Percentiles rank a stretch among this genome's conserved stretches.
Evolutionary conservation across 2,888 invertebrate genomes (phyloP).

Genomic region (Drosophila infuscata): DNA sequence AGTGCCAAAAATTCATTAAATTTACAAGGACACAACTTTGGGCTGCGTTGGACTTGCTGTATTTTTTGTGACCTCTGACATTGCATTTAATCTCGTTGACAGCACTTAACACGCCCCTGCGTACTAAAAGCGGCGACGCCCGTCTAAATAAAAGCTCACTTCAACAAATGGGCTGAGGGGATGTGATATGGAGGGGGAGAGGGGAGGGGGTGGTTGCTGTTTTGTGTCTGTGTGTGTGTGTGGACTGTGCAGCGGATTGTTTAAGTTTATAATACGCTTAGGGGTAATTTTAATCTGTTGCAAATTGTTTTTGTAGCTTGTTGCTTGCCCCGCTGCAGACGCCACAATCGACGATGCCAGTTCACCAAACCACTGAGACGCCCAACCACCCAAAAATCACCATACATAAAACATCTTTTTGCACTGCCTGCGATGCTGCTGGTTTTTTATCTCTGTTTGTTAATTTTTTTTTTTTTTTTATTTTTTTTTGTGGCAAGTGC

Average conservation of each 20-base stretch:
- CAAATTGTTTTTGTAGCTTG: conserved; percentile 82
- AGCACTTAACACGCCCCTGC: conserved; percentile 79
- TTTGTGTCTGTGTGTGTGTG: conserved; percentile 9
- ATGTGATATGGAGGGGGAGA: not conserved
- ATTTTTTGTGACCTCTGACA: conserved; percentile 76
- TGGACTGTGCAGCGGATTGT: conserved; percentile 70
- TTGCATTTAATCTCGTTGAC: conserved; percentile 83
- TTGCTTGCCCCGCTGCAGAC: conserved; percentile 17
- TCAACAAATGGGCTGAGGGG: conserved; percentile 10
- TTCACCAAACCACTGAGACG: not conserved
- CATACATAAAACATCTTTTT: conserved; percentile 59
- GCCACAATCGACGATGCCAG: conserved; percentile 16
- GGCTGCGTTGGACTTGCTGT: conserved; percentile 20
- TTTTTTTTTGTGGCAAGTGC: conserved; percentile 28
- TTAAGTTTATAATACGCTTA: conserved; percentile 82
- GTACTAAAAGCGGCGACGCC: conserved; percentile 57
- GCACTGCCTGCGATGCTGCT: conserved; percentile 29
- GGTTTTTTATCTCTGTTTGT: conserved; percentile 8
- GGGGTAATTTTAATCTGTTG: conserved; percentile 85
- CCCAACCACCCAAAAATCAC: conserved; percentile 27
- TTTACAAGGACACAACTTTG: conserved; percentile 80
- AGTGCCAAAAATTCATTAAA: conserved; percentile 79
- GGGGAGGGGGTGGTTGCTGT: not conserved
- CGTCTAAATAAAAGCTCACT: conserved; percentile 45
- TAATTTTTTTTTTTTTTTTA: not conserved